Conservation (phyloP, 2,797 vertebrate genomes). For the Falco concolor region DNA sequence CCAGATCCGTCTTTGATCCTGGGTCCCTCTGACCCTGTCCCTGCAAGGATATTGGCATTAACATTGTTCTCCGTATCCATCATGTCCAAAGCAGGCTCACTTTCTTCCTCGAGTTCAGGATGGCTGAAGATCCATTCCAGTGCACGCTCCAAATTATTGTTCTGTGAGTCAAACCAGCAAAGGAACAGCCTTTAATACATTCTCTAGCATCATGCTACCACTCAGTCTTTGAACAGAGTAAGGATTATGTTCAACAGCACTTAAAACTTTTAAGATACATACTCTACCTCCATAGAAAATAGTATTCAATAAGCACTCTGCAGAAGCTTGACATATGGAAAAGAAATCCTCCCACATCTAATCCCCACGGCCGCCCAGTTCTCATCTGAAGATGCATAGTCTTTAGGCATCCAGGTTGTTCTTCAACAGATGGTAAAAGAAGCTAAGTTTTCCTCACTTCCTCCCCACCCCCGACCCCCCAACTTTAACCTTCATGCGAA, state of each 20-base stretch:
- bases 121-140: slow-evolving; percentile 98
- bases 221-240: background rate
- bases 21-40: slow-evolving; percentile 83
- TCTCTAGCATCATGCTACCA: background rate
- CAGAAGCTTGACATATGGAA: background rate
- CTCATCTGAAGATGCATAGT: background rate
- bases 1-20: slow-evolving; percentile 92
- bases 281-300: background rate
- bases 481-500: background rate
- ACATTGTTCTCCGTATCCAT: slow-evolving; percentile 84
- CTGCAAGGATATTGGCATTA: slow-evolving; percentile 84
- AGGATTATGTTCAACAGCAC: background rate
- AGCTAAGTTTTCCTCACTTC: background rate
- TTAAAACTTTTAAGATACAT: background rate
- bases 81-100: slow-evolving; percentile 79
- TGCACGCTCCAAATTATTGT: slow-evolving; percentile 91
- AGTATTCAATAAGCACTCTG: background rate
- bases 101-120: slow-evolving; percentile 86
- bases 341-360: background rate
- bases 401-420: background rate
- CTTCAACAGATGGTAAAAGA: background rate
- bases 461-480: background rate
- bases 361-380: background rate
- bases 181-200: background rate
- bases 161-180: slow-evolving; percentile 72